A percentile compares a stretch with the other conserved stretches of the same genome.
These are phyloP conservation scores for Octopus bimaculoides DNA, from an alignment of 1,140 invertebrate genomes.

Conservation along the genomic window DNA sequence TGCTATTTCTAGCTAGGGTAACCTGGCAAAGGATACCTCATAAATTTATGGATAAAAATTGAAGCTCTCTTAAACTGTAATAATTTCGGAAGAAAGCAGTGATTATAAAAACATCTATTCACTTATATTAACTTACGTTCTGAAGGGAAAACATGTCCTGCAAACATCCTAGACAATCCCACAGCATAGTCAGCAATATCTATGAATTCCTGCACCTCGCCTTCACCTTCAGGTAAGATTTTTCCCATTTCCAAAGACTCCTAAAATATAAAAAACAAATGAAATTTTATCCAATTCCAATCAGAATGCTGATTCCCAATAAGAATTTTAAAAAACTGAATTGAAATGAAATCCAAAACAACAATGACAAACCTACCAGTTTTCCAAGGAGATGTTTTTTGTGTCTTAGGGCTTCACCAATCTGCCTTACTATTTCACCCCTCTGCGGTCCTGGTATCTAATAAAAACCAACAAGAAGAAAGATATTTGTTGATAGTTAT, in stretches of 20 bases:
- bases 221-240: conserved; percentile 58
- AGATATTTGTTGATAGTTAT: not conserved
- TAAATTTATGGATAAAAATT: too few species aligned
- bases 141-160: conserved; percentile 85
- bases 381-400: conserved; percentile 84
- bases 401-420: conserved; percentile 85
- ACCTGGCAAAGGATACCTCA: too few species aligned
- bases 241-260: conserved; percentile 57
- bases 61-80: too few species aligned
- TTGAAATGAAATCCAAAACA: conserved; percentile 1
- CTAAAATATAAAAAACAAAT: conserved; percentile 31
- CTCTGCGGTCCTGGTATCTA: conserved; percentile 82
- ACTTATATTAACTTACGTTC: conserved; percentile 62
- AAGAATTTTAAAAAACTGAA: conserved; percentile 4
- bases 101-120: conserved; percentile 48
- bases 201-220: conserved; percentile 91
- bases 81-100: not conserved
- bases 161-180: conserved; percentile 88
- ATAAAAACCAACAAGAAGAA: conserved; percentile 63
- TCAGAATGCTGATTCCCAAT: too few species aligned
- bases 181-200: conserved; percentile 99
- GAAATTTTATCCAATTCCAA: too few species aligned
- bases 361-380: conserved; percentile 64
- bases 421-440: conserved; percentile 94
- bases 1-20: too few species aligned